Evolutionary conservation across 1,140 invertebrate genomes (phyloP), one percentile per base, ranked within the genome.

Genomic region (Drosophila takahashii): DNA sequence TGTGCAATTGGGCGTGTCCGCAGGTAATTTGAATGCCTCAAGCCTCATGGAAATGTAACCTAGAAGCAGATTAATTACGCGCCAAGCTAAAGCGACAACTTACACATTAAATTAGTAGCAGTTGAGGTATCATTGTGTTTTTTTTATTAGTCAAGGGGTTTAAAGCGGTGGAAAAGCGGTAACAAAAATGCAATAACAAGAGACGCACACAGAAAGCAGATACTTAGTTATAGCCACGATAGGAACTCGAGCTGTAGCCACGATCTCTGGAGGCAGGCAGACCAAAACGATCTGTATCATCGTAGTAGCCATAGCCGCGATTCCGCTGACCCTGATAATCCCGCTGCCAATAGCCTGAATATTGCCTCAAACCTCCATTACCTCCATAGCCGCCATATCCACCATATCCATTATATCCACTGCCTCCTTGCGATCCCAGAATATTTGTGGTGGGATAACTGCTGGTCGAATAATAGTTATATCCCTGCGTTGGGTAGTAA

Each of bases 321-420:
- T 93, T 91, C 10, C 90, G 67, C 39, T 91, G 87, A 0, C 92
- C 92, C 27, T 57, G 72, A 51, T 92, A 92, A 34, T 84, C 77
- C 13, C 89, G 89, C 79, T 90, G 86, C 79, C 86, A 92, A 74
- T 93, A 93, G 10, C 92, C 92, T 34, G 80, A 91, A 69, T 93
- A 93, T 42, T 92, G 91, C 37, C 67, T 71, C 8, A 93, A 77
- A 39, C 92, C 92, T 36, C 92, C 92, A 90, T 92, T 92, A 90
- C 92, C 92, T 81, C 91, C 89, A 27, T 92, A 92, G 16, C 92
- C 92, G 6, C 92, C 92, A 26, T 92, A 92, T 6, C 92, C 92
- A 52, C 91, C 87, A 48, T 92, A 87, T 16, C 76, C 90, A 22
- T 22, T 22, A 3, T 22, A 22, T 22, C 22, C 22, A 22, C 22